Base-by-base conservation (phyloP, 2,888 invertebrate species). In the Drosophila incognita region DNA sequence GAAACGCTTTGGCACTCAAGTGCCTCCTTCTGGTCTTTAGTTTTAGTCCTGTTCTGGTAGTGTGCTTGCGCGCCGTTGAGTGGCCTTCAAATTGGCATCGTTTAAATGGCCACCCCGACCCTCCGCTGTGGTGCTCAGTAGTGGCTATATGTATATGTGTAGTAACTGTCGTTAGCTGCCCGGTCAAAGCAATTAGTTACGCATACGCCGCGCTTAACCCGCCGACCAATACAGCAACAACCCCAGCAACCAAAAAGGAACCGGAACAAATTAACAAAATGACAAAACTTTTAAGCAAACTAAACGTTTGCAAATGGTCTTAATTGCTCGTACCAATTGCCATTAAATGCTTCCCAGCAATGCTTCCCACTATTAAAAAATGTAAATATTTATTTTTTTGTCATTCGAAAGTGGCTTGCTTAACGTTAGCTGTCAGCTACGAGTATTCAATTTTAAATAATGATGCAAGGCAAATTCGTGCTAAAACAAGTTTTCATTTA, bases 101-200 rank as follows among this genome's bases (percentile, higher is more conserved):
- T 83, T 83, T 83, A 81, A 74, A 81, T 80, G 73, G 54, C 69
- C 48, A n/a, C 62, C 57, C 69, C 63, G 38, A 49, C 52, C 42
- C 49, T 51, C 49, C 61, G 57, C 21, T 21, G 5, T 42, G 21
- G 21, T 42, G n/a, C 40, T 40, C 10, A 40, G 40, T 40, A n/a
- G 40, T n/a, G 21, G 21, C 2, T 21, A 21, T 42, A 21, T 59
- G 57, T 53, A 29, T 38, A 52, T 53, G 53, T 62, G 59, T 62
- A 42, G 42, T 53, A 58, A 66, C 65, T 53, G 64, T 54, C 69
- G 69, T 71, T 74, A 71, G 67, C 52, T 77, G 74, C 61, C 74
- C 63, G 81, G 82, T 81, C 83, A 81, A 83, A 81, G 84, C 75
- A 81, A 81, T 81, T 81, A 81, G 81, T 81, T 81, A 81, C 84